Evolutionary conservation across 2,113 vertebrate species (phyloP), one percentile per base, ranked within the genome.

Genomic region (Scolopax mira): DNA sequence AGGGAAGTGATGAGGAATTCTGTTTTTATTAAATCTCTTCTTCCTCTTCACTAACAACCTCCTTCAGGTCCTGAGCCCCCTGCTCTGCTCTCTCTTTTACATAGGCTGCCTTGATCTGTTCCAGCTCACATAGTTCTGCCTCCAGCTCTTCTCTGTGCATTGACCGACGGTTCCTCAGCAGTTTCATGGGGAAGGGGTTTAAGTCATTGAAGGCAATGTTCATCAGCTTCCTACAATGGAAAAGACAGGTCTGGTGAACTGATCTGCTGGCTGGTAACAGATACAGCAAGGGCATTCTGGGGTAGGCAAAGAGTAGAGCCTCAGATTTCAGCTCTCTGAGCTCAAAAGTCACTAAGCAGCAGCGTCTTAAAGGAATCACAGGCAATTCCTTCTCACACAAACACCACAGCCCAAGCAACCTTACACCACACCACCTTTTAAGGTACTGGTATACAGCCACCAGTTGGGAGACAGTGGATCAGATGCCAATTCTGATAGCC

Each of bases 111-210:
- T 99, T 99, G 93, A 99, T 97, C 65, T 94, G 97, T 94, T 99
- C 98, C 95, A 99, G 97, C 85, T 99, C 98, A 0, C 39, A 77
- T 21, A 99, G 98, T 97, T 99, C 99, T 6, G 97, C 96, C 91
- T 98, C 98, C 82, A 99, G 98, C 42, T 98, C 98, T 89, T 99
- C 98, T 89, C 98, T 96, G 95, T 99, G 99, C 37, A 85, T 51
- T 0, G 62, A 61, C 15, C 99, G 98, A 3, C 98, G 98, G 89
- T 98, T 99, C 92, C 57, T 97, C 89, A 99, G 98, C 69, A 98
- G 96, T 62, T 98, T 98, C 96, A 98, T 98, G 13, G 98, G 98
- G 48, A 99, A 99, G 2, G 99, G 99, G 96, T 99, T 99, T 98
- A 99, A 98, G 88, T 99, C 98, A 4, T 81, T 97, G 96, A 99